These are phyloP conservation scores for Cistogaster globosa DNA, from an alignment of 2,888 invertebrate species.

Conservation along the genomic window DNA sequence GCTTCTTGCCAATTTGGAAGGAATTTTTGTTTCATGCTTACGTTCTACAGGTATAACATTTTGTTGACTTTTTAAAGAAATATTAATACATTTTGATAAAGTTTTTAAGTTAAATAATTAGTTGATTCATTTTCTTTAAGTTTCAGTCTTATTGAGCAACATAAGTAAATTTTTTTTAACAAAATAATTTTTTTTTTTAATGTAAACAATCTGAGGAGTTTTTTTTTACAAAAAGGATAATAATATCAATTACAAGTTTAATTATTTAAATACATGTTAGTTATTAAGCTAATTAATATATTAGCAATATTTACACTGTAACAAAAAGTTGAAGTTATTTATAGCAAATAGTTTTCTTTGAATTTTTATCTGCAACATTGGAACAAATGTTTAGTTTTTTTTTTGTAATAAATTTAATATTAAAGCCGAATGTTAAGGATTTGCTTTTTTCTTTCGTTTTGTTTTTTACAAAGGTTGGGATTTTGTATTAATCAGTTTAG, in stretches of 20 bases:
- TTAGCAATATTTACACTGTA: conserved; percentile 11
- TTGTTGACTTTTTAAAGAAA: too few species aligned
- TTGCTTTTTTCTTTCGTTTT: conserved; percentile 10
- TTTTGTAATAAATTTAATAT: conserved; percentile 10
- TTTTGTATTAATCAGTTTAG: conserved; percentile 5
- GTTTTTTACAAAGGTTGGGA: neutral
- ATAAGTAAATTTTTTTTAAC: conserved; percentile 29
- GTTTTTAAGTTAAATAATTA: too few species aligned
- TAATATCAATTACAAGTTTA: neutral
- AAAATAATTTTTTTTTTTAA: neutral
- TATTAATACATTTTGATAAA: too few species aligned
- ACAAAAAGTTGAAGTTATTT: neutral
- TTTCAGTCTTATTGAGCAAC: conserved; percentile 69
- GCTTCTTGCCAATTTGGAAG: too few species aligned
- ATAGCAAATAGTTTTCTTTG: neutral
- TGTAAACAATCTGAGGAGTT: neutral
- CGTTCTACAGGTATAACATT: too few species aligned
- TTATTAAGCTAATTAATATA: neutral
- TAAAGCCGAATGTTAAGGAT: conserved; percentile 54
- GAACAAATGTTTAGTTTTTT: neutral
- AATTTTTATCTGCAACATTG: neutral
- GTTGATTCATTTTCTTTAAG: neutral
- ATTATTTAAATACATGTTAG: neutral
- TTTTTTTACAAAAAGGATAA: conserved; percentile 1
- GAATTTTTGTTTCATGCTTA: too few species aligned